Percentiles rank a stretch among this genome's conserved stretches.
phyloP scores from a whole-genome alignment of 2,797 vertebrate species.

The Gymnoscopelus microlampas region DNA sequence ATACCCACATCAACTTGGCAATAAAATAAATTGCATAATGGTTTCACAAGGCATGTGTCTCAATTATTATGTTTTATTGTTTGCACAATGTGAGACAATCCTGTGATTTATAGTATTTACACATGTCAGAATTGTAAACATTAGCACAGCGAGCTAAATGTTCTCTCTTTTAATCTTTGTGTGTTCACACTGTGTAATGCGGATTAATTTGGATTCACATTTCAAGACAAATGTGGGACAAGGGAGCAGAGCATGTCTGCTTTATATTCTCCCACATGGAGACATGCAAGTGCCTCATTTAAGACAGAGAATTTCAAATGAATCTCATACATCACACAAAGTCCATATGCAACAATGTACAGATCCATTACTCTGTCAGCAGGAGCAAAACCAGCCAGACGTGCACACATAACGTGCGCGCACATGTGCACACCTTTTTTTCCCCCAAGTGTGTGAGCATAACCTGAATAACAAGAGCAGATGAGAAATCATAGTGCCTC shows the following conservation, averaged over 20 bases:
- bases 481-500: constrained; percentile 72
- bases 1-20: constrained; percentile 83
- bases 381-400: constrained; percentile 64
- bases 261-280: constrained; percentile 58
- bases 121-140: not conserved
- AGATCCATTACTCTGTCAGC: constrained; percentile 82
- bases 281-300: constrained; percentile 75
- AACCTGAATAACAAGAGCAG: constrained; percentile 70
- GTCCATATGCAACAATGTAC: constrained; percentile 79
- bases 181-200: constrained; percentile 45
- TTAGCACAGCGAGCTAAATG: constrained; percentile 5
- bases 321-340: constrained; percentile 80
- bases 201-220: constrained; percentile 55
- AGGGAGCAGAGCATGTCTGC: constrained; percentile 27
- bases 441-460: constrained; percentile 56
- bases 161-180: constrained; percentile 21
- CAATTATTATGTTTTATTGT: constrained; percentile 31
- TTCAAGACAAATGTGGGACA: constrained; percentile 42
- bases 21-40: constrained; percentile 83
- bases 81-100: not conserved
- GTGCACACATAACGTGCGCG: constrained; percentile 9
- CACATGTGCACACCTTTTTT: not conserved
- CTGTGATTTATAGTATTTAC: not conserved
- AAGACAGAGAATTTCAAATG: constrained; percentile 80
- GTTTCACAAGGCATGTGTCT: constrained; percentile 44